These are phyloP conservation scores for Drosophila cracens DNA, from an alignment of 2,888 invertebrate genomes.

Conservation along the genomic window DNA sequence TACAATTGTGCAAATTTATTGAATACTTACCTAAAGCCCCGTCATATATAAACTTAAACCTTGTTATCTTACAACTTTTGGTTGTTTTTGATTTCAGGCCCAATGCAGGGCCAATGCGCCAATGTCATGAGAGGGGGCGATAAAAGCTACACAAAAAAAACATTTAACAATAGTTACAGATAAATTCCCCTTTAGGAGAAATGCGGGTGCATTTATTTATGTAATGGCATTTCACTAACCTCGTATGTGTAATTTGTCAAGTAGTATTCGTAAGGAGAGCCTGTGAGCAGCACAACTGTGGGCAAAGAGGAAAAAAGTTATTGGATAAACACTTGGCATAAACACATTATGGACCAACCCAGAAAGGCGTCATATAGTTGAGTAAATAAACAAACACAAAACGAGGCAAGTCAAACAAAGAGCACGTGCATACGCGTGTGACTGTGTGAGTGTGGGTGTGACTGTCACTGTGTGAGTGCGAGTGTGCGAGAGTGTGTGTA, in stretches of 20 bases:
- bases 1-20: not conserved
- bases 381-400: slow-evolving; percentile 73
- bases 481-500: slow-evolving; percentile 6
- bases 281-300: slow-evolving; percentile 6
- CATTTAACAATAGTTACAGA: not conserved
- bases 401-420: slow-evolving; percentile 61
- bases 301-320: slow-evolving; percentile 40
- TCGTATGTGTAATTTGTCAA: slow-evolving; percentile 28
- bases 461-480: not conserved
- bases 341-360: slow-evolving; percentile 67
- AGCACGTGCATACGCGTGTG: slow-evolving; percentile 23
- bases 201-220: slow-evolving; percentile 31
- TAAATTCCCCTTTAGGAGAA: not conserved
- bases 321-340: slow-evolving; percentile 67
- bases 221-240: slow-evolving; percentile 1
- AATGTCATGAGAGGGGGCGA: slow-evolving; percentile 8
- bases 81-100: not conserved
- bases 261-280: not conserved
- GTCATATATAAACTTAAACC: not conserved
- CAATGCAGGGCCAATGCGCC: not conserved
- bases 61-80: not conserved
- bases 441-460: slow-evolving; percentile 1
- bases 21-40: not conserved
- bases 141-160: slow-evolving; percentile 10
- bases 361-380: slow-evolving; percentile 35